phyloP scores from a whole-genome alignment of 2,113 vertebrate species.

The Cettia cetti region DNA sequence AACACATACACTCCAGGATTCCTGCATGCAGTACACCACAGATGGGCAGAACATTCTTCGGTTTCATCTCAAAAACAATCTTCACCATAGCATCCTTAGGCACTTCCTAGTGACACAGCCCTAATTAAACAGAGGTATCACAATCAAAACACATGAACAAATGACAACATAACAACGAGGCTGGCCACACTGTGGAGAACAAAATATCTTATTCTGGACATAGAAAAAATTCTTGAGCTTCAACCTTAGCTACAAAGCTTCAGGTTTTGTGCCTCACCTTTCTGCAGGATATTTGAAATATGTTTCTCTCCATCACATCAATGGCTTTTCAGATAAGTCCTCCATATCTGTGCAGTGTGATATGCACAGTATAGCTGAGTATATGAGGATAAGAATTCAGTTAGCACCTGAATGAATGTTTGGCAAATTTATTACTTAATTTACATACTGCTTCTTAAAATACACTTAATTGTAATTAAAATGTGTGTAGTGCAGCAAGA shows the following conservation, averaged over 20 bases:
- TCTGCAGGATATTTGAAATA: background rate
- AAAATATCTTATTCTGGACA: background rate
- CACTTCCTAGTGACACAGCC: background rate
- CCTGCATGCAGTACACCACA: background rate
- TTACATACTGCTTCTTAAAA: background rate
- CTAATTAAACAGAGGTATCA: background rate
- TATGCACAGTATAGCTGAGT: background rate
- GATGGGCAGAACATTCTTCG: fast-evolving
- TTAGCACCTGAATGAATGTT: background rate
- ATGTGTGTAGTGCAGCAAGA: background rate
- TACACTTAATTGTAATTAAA: background rate
- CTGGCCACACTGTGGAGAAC: background rate
- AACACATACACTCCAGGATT: background rate
- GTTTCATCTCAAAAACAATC: background rate
- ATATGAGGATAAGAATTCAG: background rate
- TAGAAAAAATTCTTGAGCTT: background rate
- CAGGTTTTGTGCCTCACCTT: background rate
- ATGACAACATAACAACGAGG: background rate
- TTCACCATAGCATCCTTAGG: background rate
- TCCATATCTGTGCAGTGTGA: background rate
- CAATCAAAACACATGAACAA: background rate
- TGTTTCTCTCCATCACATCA: background rate
- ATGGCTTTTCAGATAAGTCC: background rate
- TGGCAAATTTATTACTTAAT: background rate
- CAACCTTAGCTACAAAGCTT: background rate